These are phyloP conservation scores for Diabrotica virgifera DNA, from an alignment of 1,140 invertebrate genomes.

Conservation along the genomic window DNA sequence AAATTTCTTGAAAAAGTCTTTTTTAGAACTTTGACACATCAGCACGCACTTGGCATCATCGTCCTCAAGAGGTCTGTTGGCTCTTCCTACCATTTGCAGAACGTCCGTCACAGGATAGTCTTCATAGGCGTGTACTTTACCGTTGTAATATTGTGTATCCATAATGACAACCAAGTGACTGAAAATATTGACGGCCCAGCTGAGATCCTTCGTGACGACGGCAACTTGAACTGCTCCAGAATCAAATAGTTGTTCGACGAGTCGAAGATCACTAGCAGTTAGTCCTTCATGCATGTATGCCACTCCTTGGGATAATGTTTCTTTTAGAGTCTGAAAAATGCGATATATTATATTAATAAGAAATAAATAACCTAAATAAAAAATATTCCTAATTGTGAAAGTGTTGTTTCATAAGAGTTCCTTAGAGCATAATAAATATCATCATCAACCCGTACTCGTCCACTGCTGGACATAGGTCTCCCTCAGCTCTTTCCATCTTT, in stretches of 20 bases:
- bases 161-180: constrained; percentile 93
- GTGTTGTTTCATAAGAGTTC: background rate
- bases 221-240: constrained; percentile 92
- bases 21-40: constrained; percentile 96
- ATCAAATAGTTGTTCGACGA: constrained; percentile 92
- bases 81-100: constrained; percentile 94
- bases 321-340: constrained; percentile 66
- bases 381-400: background rate
- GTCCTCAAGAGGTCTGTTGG: constrained; percentile 86
- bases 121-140: constrained; percentile 89
- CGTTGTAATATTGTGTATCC: constrained; percentile 98
- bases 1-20: constrained; percentile 99
- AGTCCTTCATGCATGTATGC: constrained; percentile 97
- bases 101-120: constrained; percentile 98
- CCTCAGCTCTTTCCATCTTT: too few species aligned
- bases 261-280: constrained; percentile 72
- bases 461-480: too few species aligned
- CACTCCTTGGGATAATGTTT: constrained; percentile 89
- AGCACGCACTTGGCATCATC: constrained; percentile 95
- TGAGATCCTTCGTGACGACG: constrained; percentile 86
- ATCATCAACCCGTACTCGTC: too few species aligned
- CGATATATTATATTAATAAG: too few species aligned
- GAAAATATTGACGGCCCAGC: constrained; percentile 86
- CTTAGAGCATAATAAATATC: background rate
- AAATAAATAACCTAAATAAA: background rate